Percentiles rank a stretch among this genome's conserved stretches.
These are phyloP conservation scores for Turnix velox DNA, from an alignment of 2,113 vertebrate species.

Conservation along the genomic window DNA sequence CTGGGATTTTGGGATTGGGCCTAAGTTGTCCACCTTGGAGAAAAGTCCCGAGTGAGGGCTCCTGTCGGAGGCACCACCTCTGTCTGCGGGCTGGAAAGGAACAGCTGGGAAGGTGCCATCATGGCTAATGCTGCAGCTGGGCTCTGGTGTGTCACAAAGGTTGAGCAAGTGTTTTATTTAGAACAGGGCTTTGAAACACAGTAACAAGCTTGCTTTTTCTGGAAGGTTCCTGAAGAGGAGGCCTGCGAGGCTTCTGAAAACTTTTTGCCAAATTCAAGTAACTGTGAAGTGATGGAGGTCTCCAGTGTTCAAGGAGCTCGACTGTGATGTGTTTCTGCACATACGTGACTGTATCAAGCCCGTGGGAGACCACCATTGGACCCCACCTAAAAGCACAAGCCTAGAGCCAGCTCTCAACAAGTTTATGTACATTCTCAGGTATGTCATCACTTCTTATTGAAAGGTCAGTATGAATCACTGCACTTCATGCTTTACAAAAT, in stretches of 20 bases:
- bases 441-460: not conserved
- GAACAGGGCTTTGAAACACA: not conserved
- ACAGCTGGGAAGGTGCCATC: not conserved
- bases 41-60: not conserved
- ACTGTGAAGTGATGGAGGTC: not conserved
- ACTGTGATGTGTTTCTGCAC: not conserved
- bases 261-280: not conserved
- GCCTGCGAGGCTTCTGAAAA: not conserved
- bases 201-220: not conserved
- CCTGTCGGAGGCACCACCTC: not conserved
- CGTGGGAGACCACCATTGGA: not conserved
- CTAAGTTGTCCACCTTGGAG: not conserved
- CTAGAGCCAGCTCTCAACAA: not conserved
- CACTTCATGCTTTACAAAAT: not conserved
- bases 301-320: not conserved
- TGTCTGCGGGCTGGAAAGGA: too few species aligned
- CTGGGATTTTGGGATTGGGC: not conserved
- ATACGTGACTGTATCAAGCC: accelerated
- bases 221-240: not conserved
- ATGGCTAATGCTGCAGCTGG: not conserved
- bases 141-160: not conserved
- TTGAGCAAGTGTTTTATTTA: not conserved
- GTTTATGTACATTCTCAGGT: not conserved
- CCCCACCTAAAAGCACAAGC: not conserved
- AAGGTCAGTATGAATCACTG: not conserved